Percentiles rank a stretch among this genome's conserved stretches.
phyloP scores from a whole-genome alignment of 1,140 invertebrate genomes.

The Tetragnatha versicolor region DNA sequence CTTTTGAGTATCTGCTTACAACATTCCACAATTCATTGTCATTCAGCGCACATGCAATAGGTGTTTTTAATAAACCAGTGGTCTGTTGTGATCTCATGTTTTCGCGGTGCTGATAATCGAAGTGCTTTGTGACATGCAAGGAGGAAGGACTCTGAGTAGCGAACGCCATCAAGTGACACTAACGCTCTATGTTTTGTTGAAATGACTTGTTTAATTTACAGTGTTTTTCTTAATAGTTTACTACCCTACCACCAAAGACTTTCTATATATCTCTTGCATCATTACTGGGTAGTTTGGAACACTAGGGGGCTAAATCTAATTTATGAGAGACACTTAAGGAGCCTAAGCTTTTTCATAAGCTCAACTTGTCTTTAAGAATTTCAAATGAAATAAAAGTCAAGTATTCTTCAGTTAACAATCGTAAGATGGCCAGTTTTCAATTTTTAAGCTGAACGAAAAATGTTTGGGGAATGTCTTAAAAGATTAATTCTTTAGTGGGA shows the following conservation, averaged over 20 bases:
- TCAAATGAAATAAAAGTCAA: no score
- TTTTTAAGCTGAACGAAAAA: no score
- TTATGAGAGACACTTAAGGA: no score
- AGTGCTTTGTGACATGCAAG: constrained; percentile 48
- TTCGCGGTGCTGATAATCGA: constrained; percentile 41
- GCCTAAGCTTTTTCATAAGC: no score
- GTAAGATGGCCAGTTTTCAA: no score
- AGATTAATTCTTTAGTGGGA: no score
- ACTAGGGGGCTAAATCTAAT: no score
- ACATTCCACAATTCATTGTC: constrained; percentile 50
- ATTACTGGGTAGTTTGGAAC: no score
- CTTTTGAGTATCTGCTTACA: constrained; percentile 18
- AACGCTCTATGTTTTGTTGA: constrained; percentile 20
- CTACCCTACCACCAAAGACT: constrained; percentile 32
- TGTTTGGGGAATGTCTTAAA: no score
- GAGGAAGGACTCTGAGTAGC: constrained; percentile 23
- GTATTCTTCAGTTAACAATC: no score
- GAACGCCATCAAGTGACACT: constrained; percentile 47
- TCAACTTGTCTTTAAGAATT: no score
- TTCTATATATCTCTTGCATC: no score
- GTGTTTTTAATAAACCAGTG: constrained; percentile 43
- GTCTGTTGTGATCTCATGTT: constrained; percentile 40
- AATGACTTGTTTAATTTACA: not conserved
- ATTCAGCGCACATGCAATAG: constrained; percentile 44
- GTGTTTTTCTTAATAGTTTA: not conserved